Conservation (phyloP, 2,888 invertebrate species). For the Holacanthella duospinosa region DNA sequence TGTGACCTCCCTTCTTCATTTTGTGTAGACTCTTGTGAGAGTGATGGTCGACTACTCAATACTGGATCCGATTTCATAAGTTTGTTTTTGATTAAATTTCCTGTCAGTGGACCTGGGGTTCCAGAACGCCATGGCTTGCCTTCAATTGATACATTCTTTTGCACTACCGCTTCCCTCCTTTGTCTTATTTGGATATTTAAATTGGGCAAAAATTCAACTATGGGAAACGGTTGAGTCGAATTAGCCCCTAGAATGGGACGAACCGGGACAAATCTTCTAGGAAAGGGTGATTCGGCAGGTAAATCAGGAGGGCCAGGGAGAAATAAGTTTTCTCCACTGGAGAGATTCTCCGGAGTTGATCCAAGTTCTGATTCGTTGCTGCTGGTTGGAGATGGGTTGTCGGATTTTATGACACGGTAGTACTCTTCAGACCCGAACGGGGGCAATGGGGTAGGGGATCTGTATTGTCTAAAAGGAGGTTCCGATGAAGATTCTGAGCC, state of each 20-base stretch:
- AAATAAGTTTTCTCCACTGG: constrained; percentile 32
- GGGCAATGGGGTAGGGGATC: constrained; percentile 36
- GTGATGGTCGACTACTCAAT: neutral
- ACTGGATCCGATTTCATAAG: constrained; percentile 10
- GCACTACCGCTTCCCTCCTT: neutral
- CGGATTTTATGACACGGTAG: constrained; percentile 33
- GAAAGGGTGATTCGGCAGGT: constrained; percentile 25
- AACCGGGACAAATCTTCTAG: constrained; percentile 19
- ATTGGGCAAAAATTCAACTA: neutral
- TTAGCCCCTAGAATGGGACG: constrained; percentile 1
- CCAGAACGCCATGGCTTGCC: neutral
- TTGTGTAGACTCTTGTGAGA: too few relatives aligned
- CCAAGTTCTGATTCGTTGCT: constrained; percentile 35
- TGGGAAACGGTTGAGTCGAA: neutral
- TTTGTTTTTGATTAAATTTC: neutral
- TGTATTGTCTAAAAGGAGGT: constrained; percentile 30
- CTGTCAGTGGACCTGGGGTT: neutral
- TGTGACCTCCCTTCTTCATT: too few relatives aligned
- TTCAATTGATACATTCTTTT: too few relatives aligned
- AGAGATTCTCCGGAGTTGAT: constrained; percentile 29
- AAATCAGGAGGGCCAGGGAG: constrained; percentile 31
- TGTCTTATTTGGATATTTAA: neutral
- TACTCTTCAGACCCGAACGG: constrained; percentile 34
- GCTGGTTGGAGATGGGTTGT: constrained; percentile 34
- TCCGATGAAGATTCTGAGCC: constrained; percentile 33